Conservation (phyloP, 2,797 vertebrate genomes). For the Pangasius macronema region DNA sequence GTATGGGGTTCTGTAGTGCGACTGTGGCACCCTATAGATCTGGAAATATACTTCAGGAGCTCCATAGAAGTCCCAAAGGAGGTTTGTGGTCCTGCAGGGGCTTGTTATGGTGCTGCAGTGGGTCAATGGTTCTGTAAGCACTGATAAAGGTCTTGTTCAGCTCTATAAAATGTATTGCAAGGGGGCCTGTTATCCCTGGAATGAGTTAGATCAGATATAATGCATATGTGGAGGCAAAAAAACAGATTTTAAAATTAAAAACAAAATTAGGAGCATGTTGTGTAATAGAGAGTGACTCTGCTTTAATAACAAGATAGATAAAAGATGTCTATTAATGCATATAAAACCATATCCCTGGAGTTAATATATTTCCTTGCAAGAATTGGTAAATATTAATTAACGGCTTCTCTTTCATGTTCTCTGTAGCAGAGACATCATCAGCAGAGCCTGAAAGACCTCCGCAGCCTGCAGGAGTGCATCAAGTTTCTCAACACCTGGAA, state of each 20-base stretch:
- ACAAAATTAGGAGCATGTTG: neutral
- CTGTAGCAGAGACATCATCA: constrained; percentile 62
- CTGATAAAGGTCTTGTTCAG: neutral
- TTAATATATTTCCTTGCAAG: neutral
- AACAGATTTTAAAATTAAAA: neutral
- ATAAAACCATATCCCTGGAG: neutral
- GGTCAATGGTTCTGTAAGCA: neutral
- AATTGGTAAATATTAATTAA: neutral
- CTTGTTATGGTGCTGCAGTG: neutral
- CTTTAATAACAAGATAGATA: neutral
- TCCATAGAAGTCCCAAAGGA: neutral
- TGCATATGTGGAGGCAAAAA: neutral
- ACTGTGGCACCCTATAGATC: too few species aligned
- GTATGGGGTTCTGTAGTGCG: neutral
- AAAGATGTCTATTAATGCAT: neutral
- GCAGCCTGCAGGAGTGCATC: constrained; percentile 77
- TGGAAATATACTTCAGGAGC: neutral
- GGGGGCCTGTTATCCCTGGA: too few species aligned
- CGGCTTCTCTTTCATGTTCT: neutral
- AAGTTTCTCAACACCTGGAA: constrained; percentile 77
- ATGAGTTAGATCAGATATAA: neutral
- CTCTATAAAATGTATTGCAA: neutral
- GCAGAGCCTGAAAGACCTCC: constrained; percentile 68
- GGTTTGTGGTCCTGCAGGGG: neutral
- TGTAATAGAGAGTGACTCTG: neutral